These are phyloP conservation scores for Carollia perspicillata DNA, from an alignment of 2,113 vertebrate species.

Conservation along the genomic window DNA sequence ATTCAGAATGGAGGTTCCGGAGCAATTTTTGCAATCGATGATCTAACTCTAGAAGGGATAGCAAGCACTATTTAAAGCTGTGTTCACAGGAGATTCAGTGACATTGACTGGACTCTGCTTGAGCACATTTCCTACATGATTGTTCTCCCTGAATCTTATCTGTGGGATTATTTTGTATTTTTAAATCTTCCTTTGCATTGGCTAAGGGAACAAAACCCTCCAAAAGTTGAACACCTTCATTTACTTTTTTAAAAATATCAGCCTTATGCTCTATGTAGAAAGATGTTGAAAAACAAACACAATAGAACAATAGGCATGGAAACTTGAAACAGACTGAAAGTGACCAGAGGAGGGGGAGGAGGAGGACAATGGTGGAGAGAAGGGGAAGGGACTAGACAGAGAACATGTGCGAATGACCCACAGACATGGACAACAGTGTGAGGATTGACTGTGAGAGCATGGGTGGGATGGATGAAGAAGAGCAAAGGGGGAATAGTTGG, in stretches of 20 bases:
- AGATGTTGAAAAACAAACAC: not conserved
- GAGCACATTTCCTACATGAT: constrained; percentile 50
- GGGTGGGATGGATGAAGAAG: too few species aligned
- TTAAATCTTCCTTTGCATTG: constrained; percentile 45
- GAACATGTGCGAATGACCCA: too few species aligned
- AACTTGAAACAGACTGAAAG: too few species aligned
- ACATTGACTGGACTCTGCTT: constrained; percentile 72
- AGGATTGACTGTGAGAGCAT: too few species aligned
- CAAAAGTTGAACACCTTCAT: constrained; percentile 16
- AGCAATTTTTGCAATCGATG: constrained; percentile 75
- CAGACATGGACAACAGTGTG: too few species aligned
- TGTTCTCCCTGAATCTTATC: constrained; percentile 53
- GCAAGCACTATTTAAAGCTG: constrained; percentile 67
- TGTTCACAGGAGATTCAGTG: constrained; percentile 57
- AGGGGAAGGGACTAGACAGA: too few species aligned
- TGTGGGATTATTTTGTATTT: constrained; percentile 75
- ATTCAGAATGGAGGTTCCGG: constrained; percentile 50
- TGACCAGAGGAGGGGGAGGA: too few species aligned
- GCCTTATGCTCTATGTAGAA: constrained; percentile 34
- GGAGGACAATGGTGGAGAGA: too few species aligned
- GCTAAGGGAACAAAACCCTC: constrained; percentile 23
- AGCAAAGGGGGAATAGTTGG: too few species aligned
- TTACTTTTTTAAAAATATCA: not conserved
- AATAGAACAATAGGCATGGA: too few species aligned
- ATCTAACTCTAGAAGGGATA: constrained; percentile 50